Evolutionary conservation across 2,888 invertebrate genomes (phyloP).

Genomic region (Stenodera caucasica): DNA sequence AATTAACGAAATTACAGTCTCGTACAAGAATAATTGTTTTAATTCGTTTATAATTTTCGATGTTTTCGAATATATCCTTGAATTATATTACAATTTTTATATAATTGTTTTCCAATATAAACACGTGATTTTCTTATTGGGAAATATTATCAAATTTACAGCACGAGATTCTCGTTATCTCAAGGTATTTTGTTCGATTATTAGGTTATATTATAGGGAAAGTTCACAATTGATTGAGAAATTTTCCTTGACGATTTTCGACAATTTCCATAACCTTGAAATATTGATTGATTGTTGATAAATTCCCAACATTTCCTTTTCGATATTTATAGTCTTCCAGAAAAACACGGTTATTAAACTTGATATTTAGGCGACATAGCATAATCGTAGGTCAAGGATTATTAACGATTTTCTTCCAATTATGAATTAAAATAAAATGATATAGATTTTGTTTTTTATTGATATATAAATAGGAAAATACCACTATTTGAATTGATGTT

Average conservation of each 20-base stretch:
- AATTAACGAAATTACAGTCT: slow-evolving; percentile 18
- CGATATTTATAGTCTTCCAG: not conserved
- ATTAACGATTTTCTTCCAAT: not conserved
- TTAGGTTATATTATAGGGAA: too few relatives aligned
- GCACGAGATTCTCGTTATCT: slow-evolving; percentile 1
- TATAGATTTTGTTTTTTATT: not conserved
- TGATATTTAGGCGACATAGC: slow-evolving; percentile 2
- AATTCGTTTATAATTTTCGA: too few relatives aligned
- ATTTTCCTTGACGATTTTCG: too few relatives aligned
- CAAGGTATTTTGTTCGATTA: not conserved
- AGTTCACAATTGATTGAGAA: too few relatives aligned
- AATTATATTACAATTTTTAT: not conserved
- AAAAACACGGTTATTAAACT: slow-evolving; percentile 6
- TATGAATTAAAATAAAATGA: slow-evolving; percentile 1
- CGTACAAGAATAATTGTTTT: too few relatives aligned
- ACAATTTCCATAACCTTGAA: too few relatives aligned
- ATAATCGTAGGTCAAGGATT: slow-evolving; percentile 1
- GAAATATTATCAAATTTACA: not conserved
- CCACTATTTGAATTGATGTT: too few relatives aligned
- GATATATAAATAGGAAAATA: not conserved
- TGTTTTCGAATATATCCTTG: too few relatives aligned
- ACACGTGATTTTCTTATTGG: not conserved
- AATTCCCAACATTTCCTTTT: not conserved
- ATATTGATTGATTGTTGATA: too few relatives aligned
- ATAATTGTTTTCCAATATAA: not conserved